Evolutionary conservation across 2,888 invertebrate genomes (phyloP).

Genomic region (Heliconius aoede): DNA sequence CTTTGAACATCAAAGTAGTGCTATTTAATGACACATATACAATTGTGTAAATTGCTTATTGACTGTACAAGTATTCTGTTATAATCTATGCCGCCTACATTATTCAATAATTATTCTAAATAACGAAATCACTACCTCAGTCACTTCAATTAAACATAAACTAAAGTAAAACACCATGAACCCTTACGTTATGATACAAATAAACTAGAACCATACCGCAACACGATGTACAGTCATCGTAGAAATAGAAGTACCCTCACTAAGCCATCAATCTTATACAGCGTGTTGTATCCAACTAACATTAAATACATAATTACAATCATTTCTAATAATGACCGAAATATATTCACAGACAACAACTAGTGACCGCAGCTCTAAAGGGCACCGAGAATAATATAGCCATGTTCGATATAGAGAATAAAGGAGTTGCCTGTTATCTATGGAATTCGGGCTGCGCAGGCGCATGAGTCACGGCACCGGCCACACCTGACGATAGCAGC

Average conservation of each 20-base stretch:
- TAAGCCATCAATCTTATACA: slow-evolving; percentile 39
- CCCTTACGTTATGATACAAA: slow-evolving; percentile 20
- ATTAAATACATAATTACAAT: slow-evolving; percentile 50
- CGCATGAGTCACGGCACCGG: slow-evolving; percentile 72
- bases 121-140: background rate
- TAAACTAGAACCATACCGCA: slow-evolving; percentile 12
- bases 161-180: slow-evolving; percentile 28
- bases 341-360: slow-evolving; percentile 53
- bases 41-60: too few relatives aligned
- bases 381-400: slow-evolving; percentile 70
- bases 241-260: slow-evolving; percentile 39
- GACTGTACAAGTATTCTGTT: too few relatives aligned
- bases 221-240: slow-evolving; percentile 38
- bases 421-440: slow-evolving; percentile 77
- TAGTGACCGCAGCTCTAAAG: slow-evolving; percentile 64
- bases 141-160: background rate
- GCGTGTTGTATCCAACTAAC: slow-evolving; percentile 41
- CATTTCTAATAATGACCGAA: slow-evolving; percentile 53
- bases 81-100: too few relatives aligned
- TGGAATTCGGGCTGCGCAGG: slow-evolving; percentile 73
- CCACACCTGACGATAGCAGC: slow-evolving; percentile 79
- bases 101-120: background rate
- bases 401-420: slow-evolving; percentile 65
- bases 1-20: background rate
- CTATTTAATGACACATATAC: background rate